A percentile compares a stretch with the other conserved stretches of the same genome.
These are phyloP conservation scores for Pica pica DNA, from an alignment of 2,113 vertebrate genomes.

Conservation along the genomic window DNA sequence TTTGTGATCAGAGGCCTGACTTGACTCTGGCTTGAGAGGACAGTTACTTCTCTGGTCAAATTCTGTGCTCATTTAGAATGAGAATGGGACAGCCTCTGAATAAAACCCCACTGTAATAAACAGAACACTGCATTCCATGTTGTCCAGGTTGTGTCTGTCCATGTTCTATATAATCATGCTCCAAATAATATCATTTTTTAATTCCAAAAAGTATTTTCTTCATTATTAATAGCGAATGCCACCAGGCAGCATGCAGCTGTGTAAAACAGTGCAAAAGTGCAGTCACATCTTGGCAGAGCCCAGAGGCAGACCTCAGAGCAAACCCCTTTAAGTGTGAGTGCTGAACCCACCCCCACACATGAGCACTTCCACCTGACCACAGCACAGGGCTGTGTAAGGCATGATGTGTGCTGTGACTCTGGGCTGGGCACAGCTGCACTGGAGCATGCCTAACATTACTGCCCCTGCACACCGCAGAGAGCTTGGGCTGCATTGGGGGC, in stretches of 20 bases:
- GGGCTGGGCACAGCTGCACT: background rate
- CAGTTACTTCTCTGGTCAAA: background rate
- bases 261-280: background rate
- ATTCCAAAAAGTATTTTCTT: background rate
- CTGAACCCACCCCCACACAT: fast-evolving
- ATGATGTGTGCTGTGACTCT: background rate
- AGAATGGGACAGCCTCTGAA: background rate
- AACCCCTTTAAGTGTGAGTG: background rate
- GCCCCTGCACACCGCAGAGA: background rate
- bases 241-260: background rate
- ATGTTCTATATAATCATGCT: background rate
- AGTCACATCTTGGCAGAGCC: background rate
- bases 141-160: background rate
- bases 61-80: background rate
- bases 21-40: background rate
- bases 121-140: background rate
- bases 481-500: background rate
- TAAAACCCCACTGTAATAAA: background rate
- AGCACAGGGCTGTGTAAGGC: background rate
- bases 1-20: background rate
- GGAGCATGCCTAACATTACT: background rate
- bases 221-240: background rate
- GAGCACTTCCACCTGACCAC: background rate
- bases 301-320: background rate
- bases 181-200: background rate